phyloP scores from a whole-genome alignment of 2,888 invertebrate genomes.

The Agrotis puta region DNA sequence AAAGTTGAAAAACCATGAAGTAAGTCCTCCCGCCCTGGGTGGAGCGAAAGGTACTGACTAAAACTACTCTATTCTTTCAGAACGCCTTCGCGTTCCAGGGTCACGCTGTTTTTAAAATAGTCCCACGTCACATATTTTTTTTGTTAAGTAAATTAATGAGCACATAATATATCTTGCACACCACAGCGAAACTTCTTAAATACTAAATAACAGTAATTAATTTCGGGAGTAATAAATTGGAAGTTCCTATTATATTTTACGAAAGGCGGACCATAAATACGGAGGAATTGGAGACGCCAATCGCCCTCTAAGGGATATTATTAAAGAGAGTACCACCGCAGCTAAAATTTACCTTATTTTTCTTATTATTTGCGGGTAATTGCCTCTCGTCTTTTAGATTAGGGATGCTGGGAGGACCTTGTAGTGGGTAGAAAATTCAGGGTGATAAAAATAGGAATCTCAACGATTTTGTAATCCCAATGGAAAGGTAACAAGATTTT shows the following conservation, averaged over 20 bases:
- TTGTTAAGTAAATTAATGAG: slow-evolving; percentile 8
- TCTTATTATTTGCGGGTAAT: slow-evolving; percentile 37
- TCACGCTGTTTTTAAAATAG: no score
- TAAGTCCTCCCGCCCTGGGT: no score
- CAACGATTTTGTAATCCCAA: neutral
- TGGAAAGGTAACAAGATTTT: neutral
- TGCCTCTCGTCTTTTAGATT: slow-evolving; percentile 25
- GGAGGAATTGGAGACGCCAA: slow-evolving; percentile 17
- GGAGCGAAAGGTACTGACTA: no score
- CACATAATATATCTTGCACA: slow-evolving; percentile 28
- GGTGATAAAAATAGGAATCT: slow-evolving; percentile 7
- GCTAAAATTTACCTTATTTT: slow-evolving; percentile 38
- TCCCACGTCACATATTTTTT: neutral
- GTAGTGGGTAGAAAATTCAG: neutral
- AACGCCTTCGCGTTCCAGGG: no score
- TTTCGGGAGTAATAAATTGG: slow-evolving; percentile 38
- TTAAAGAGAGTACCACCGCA: slow-evolving; percentile 12
- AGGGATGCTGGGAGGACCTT: slow-evolving; percentile 3
- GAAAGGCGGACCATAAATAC: slow-evolving; percentile 34
- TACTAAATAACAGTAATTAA: slow-evolving; percentile 40
- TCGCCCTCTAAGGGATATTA: slow-evolving; percentile 31
- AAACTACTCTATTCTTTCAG: no score
- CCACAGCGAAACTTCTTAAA: slow-evolving; percentile 16
- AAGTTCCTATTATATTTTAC: slow-evolving; percentile 27
- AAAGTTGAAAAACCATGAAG: no score